Conservation (phyloP, 23 tunicate species). For the Halocynthia roretzi region DNA sequence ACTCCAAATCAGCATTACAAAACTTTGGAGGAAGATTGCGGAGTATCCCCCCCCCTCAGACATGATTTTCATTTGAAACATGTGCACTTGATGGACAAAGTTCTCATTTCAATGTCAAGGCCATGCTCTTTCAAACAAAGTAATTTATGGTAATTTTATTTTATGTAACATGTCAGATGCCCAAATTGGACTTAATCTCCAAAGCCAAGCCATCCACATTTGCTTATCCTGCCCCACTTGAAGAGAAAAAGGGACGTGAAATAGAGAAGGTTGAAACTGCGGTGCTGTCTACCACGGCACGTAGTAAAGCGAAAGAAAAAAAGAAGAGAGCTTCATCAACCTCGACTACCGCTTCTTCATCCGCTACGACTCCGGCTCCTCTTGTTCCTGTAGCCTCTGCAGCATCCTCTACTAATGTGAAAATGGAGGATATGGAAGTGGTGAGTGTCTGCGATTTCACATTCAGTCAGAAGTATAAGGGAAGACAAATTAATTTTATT, state of each 20-base stretch:
- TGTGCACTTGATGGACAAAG: too few species aligned
- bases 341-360: conserved; percentile 21
- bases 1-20: too few species aligned
- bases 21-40: too few species aligned
- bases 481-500: too few species aligned
- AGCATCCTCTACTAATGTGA: conserved; percentile 15
- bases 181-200: conserved; percentile 78
- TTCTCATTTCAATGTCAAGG: too few species aligned
- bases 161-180: conserved; percentile 43
- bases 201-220: conserved; percentile 79
- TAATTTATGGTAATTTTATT: too few species aligned
- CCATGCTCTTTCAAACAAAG: too few species aligned
- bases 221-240: conserved; percentile 91
- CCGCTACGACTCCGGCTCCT: conserved; percentile 13
- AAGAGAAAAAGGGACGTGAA: conserved; percentile 92
- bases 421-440: conserved; percentile 92
- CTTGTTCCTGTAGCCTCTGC: not conserved
- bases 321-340: conserved; percentile 63
- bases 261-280: conserved; percentile 94
- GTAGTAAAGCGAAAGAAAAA: conserved; percentile 70
- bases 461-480: too few species aligned
- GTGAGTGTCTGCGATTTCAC: conserved; percentile 17
- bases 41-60: too few species aligned
- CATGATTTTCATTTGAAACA: too few species aligned
- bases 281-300: conserved; percentile 85